A percentile compares a stretch with the other conserved stretches of the same genome.
phyloP scores from a whole-genome alignment of 2,113 vertebrate genomes.

The Halichoeres trimaculatus region DNA sequence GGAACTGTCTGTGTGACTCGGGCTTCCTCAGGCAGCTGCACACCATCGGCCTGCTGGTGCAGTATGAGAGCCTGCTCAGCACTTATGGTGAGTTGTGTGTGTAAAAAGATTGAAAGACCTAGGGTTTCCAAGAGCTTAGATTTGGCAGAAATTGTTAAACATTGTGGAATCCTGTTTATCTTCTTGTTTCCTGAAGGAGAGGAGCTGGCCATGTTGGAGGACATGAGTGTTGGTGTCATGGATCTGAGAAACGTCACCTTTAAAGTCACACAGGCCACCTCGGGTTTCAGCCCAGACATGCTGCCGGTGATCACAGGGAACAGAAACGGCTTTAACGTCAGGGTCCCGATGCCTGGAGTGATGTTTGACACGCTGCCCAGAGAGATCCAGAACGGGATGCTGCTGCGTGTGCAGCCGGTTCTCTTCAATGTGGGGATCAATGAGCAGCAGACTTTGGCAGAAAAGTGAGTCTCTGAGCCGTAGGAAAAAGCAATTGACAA shows the following conservation, averaged over 20 bases:
- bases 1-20: constrained; percentile 92
- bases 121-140: background rate
- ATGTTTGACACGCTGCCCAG: constrained; percentile 94
- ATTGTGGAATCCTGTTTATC: no score
- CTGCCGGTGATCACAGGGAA: constrained; percentile 98
- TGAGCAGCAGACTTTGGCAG: constrained; percentile 97
- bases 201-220: constrained; percentile 97
- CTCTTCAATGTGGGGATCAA: constrained; percentile 99
- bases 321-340: constrained; percentile 95
- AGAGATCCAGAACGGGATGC: constrained; percentile 98
- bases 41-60: constrained; percentile 95
- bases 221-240: constrained; percentile 96
- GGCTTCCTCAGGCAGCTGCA: constrained; percentile 96
- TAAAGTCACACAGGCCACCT: constrained; percentile 96
- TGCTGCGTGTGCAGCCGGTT: constrained; percentile 96
- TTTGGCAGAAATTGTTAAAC: background rate
- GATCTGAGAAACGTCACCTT: constrained; percentile 99
- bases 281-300: constrained; percentile 91
- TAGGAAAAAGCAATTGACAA: background rate
- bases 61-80: constrained; percentile 96
- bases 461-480: constrained; percentile 86
- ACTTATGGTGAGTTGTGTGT: constrained; percentile 89
- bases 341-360: constrained; percentile 90
- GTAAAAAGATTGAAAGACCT: background rate
- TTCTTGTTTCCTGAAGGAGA: constrained; percentile 84